Conservation (phyloP, 2,797 vertebrate species). For the Oceanodroma leucorhoa region DNA sequence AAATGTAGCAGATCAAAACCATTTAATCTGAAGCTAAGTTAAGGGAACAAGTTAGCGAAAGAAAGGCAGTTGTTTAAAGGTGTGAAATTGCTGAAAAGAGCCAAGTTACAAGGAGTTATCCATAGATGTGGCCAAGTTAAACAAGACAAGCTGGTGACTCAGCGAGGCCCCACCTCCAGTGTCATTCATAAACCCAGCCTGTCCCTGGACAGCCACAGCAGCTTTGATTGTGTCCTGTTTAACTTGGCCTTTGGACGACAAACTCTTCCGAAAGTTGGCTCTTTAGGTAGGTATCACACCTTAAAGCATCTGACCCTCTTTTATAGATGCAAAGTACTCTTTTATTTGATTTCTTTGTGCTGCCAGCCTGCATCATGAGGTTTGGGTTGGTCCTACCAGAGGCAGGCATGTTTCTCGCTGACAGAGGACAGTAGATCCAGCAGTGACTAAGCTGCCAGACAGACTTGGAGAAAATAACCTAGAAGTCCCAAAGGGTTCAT, state of each 20-base stretch:
- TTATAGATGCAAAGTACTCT: background rate
- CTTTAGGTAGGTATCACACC: background rate
- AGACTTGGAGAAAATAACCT: background rate
- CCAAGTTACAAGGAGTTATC: constrained; percentile 22
- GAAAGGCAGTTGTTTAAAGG: constrained; percentile 28
- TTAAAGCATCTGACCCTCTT: constrained; percentile 11
- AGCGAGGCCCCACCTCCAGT: background rate
- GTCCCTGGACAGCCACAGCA: background rate
- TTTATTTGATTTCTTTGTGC: background rate
- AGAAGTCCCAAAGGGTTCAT: background rate
- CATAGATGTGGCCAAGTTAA: background rate
- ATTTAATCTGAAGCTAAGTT: background rate
- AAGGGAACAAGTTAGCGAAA: background rate
- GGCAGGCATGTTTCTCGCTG: background rate
- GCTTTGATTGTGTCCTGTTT: background rate
- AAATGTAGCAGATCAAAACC: background rate
- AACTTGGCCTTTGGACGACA: background rate
- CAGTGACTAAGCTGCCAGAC: background rate
- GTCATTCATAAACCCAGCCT: constrained; percentile 17
- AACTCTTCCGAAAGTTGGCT: background rate
- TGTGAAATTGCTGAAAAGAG: constrained; percentile 14
- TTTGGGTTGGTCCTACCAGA: background rate
- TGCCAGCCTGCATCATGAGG: background rate
- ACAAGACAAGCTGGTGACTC: background rate
- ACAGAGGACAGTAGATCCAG: background rate